These are phyloP conservation scores for Phylloscopus whistleri DNA, from an alignment of 2,113 vertebrate genomes.

Conservation along the genomic window DNA sequence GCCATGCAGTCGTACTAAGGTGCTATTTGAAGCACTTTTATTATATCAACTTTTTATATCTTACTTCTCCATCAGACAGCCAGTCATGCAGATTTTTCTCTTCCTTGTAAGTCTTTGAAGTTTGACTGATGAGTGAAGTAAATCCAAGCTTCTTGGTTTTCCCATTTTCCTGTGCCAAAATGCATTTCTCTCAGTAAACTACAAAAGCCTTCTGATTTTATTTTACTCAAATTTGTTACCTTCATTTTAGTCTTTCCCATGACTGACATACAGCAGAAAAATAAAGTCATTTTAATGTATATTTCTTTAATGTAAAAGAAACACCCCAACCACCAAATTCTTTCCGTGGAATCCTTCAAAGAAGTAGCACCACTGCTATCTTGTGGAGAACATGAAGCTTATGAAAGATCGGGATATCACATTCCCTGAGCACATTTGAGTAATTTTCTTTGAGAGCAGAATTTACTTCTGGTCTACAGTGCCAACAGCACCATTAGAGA, in stretches of 20 bases:
- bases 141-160: neutral
- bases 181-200: constrained; percentile 30
- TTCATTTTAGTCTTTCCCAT: neutral
- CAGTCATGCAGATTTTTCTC: neutral
- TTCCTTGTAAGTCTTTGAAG: constrained; percentile 45
- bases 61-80: neutral
- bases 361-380: neutral
- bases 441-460: neutral
- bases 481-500: neutral
- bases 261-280: neutral
- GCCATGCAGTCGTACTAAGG: neutral
- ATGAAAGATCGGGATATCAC: neutral
- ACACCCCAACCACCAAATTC: neutral
- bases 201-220: constrained; percentile 47
- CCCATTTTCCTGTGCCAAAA: neutral
- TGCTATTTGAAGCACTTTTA: neutral
- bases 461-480: neutral
- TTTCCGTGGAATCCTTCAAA: neutral
- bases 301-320: neutral
- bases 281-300: neutral
- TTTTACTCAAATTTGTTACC: neutral
- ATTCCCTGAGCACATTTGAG: neutral
- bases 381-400: neutral
- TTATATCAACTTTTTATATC: neutral
- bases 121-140: constrained; percentile 13